Evolutionary conservation across 1,140 invertebrate genomes (phyloP), one percentile per base, ranked within the genome.

Genomic region (Holcopasites calliopsidis): DNA sequence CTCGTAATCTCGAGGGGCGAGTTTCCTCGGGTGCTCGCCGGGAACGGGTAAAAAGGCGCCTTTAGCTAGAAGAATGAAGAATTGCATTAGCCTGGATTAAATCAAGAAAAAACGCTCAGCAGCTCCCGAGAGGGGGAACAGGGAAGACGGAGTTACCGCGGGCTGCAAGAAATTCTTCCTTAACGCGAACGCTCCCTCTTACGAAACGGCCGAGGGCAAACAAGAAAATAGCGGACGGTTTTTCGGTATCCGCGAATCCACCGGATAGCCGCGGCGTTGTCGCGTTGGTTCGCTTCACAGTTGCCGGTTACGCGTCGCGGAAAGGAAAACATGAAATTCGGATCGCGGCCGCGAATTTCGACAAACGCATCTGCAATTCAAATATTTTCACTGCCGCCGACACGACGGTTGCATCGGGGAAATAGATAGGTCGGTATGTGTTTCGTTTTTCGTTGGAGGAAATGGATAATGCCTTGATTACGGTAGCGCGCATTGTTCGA

Each of bases 41-140:
- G 21, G 57, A 70, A 26, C 23, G 52, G 35, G 40, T 35, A 60
- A 80, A 76, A 81, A 80, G 44, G 57, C 38, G 44, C 47, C 52
- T 70, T 65, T 69, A 76, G 52, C 52, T 38, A 23, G 54, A 76
- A 82, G 66, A 66, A 82, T 71, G 72, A 80, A 76, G 74, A 69
- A 82, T 82, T 76, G 77, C 58, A 76, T 57, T 75, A 64, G 74
- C 58, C 66, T 76, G 58, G 26, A 76, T 81, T 80, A 81, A 80
- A 76, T 82, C 40, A 35, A 76, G 44, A 74, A 74, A 74, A 74
- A 74, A 66, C 50, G 40, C n/a, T 40, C 49, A 31, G 31, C 7
- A 1, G 18, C 40, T 13, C 16, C 16, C 44, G 16, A 47, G 23
- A 18, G 23, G 21, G 13, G 7, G 1, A 13, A 8, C 10, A 33